Base-by-base conservation (phyloP, 2,113 vertebrate species). In the Rhabdornis inornatus region DNA sequence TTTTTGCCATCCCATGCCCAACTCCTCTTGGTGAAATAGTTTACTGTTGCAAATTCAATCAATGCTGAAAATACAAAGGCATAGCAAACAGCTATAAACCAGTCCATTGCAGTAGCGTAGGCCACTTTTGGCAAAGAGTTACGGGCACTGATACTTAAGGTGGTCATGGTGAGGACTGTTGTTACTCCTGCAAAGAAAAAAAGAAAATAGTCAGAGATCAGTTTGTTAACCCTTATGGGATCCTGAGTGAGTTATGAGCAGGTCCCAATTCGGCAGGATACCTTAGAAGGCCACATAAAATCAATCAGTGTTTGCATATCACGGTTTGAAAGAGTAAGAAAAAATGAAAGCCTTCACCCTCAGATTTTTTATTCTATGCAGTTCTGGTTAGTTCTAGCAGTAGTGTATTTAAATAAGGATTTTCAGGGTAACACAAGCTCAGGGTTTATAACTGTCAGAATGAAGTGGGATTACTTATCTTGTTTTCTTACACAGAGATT, bases 1-100 rank as follows among this genome's bases (percentile, higher is more conserved):
- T 99, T 99, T 93, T 99, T 99, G n/a, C 99, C 99, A 75, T 99
- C 99, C 99, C 99, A 99, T 31, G 99, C 99, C 99, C 99, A 99
- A 95, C 99, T 99, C 95, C 99, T 98, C 96, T 99, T 99, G 77
- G 99, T 99, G 94, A 99, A 99, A 96, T 99, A 99, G 98, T 99
- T 99, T 72, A 99, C 99, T 1, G 99, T 99, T 77, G 99, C 99
- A 60, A 99, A 99, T 96, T 99, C 99, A 47, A 99, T 99, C 84
- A 99, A 97, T 12, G 99, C 99, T 7, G 99, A 99, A 98, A 99
- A 99, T 56, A 99, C 99, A 25, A 99, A 99, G 61, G 99, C 99
- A 8, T 99, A 99, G 96, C 99, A 99, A 72, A 99, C 99, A 1
- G 99, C 99, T 35, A 99, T 99, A 96, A 99, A 99, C 99, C 99